Evolutionary conservation across 2,797 vertebrate species (phyloP).

Genomic region (Coregonus suidteri): DNA sequence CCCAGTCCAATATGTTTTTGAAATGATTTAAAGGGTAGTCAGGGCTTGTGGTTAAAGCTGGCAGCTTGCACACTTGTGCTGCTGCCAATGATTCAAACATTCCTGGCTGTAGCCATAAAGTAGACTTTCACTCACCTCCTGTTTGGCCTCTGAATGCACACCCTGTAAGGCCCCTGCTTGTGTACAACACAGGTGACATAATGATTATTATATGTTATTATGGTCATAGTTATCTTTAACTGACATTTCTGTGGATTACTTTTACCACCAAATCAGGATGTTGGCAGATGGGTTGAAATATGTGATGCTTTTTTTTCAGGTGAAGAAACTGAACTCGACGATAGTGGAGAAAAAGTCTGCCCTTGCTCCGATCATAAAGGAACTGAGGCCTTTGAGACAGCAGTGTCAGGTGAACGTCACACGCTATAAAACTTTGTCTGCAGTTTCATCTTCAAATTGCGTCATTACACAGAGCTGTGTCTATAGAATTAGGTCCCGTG

Average conservation of each 20-base stretch:
- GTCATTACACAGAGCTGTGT: not conserved
- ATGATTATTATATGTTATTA: not conserved
- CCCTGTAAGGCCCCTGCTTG: not conserved
- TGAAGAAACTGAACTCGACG: constrained; percentile 88
- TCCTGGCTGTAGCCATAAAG: constrained; percentile 23
- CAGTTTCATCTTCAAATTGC: not conserved
- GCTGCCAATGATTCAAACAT: constrained; percentile 30
- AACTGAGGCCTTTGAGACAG: constrained; percentile 89
- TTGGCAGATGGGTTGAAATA: constrained; percentile 3
- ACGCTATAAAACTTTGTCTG: constrained; percentile 1
- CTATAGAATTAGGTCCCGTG: not conserved
- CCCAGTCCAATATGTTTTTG: constrained; percentile 14
- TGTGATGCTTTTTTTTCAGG: constrained; percentile 70
- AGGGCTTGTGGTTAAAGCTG: constrained; percentile 19
- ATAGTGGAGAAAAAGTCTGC: constrained; percentile 91
- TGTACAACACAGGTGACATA: not conserved
- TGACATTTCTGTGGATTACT: not conserved
- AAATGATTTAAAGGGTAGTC: constrained; percentile 23
- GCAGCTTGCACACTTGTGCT: constrained; percentile 13
- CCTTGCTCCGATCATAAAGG: constrained; percentile 92
- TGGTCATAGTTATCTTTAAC: not conserved
- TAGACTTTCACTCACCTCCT: constrained; percentile 26
- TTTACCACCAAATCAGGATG: not conserved
- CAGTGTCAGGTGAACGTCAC: constrained; percentile 81
- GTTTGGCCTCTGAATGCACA: not conserved